These are phyloP conservation scores for Brachionus asplanchnoidis DNA, from an alignment of 1,140 invertebrate species.

Conservation along the genomic window DNA sequence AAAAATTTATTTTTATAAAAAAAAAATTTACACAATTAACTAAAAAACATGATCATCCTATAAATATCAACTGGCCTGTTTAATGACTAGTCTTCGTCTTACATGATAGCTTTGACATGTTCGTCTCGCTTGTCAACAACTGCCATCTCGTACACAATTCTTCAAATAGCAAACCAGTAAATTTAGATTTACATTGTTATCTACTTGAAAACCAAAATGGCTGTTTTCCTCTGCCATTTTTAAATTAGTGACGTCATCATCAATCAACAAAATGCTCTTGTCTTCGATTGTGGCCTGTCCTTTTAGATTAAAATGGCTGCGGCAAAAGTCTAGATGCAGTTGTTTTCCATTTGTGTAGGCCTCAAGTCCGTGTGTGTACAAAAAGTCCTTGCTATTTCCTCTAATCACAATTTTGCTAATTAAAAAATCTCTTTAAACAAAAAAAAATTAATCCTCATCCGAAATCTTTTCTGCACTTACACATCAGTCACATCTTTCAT, in stretches of 20 bases:
- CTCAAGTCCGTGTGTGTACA: neutral
- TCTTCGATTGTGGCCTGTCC: neutral
- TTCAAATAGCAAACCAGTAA: neutral
- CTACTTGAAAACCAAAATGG: neutral
- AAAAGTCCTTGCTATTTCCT: constrained; percentile 25
- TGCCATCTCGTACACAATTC: neutral
- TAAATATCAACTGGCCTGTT: neutral
- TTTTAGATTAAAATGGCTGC: neutral
- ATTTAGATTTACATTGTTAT: neutral
- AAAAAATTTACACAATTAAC: too few relatives aligned
- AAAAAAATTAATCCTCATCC: neutral
- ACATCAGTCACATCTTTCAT: neutral
- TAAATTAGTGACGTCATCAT: constrained; percentile 28
- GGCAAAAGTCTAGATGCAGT: constrained; percentile 3
- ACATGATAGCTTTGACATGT: neutral
- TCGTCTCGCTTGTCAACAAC: neutral
- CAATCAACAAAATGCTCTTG: neutral
- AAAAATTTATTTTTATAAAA: too few relatives aligned
- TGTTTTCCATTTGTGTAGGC: constrained; percentile 36
- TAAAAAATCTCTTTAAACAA: neutral
- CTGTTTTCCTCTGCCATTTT: neutral
- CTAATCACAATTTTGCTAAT: constrained; percentile 1
- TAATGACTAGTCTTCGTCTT: neutral
- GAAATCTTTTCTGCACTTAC: neutral
- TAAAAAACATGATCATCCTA: too few relatives aligned